Evolutionary conservation across 2,797 vertebrate species (phyloP).

Genomic region (Sarcophilus harrisii): DNA sequence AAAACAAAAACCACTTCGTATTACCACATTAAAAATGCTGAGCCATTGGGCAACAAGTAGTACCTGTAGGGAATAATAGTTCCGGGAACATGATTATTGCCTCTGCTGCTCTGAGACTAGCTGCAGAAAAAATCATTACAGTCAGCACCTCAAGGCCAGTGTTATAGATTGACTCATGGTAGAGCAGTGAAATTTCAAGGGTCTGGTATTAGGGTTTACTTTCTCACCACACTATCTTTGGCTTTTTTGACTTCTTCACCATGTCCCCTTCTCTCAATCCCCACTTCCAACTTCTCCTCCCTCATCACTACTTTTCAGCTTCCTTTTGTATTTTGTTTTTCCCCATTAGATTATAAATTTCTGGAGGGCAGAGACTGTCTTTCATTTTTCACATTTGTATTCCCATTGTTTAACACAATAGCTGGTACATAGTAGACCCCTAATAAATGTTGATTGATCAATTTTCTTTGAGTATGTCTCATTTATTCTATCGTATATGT

Average conservation of each 20-base stretch:
- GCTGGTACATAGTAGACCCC: background rate
- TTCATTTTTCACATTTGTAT: background rate
- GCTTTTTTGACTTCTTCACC: background rate
- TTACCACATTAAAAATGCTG: background rate
- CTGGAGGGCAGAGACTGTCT: background rate
- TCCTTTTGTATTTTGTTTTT: background rate
- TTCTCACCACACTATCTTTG: background rate
- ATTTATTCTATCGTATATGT: background rate
- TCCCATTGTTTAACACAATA: background rate
- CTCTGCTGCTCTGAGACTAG: background rate
- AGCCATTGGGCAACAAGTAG: background rate
- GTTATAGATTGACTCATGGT: background rate
- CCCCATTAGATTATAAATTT: background rate
- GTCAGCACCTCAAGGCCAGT: background rate
- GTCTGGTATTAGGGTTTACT: background rate
- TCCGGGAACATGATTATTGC: background rate
- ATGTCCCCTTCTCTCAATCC: background rate
- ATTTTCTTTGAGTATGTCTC: background rate
- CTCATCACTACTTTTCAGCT: background rate
- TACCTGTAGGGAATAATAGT: background rate
- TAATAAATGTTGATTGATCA: background rate
- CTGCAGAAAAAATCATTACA: background rate
- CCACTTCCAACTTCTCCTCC: background rate
- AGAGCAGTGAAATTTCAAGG: background rate
- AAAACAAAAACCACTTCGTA: background rate